A percentile compares a stretch with the other conserved stretches of the same genome.
phyloP scores from a whole-genome alignment of 2,113 vertebrate genomes.

The Ascaphus truei region DNA sequence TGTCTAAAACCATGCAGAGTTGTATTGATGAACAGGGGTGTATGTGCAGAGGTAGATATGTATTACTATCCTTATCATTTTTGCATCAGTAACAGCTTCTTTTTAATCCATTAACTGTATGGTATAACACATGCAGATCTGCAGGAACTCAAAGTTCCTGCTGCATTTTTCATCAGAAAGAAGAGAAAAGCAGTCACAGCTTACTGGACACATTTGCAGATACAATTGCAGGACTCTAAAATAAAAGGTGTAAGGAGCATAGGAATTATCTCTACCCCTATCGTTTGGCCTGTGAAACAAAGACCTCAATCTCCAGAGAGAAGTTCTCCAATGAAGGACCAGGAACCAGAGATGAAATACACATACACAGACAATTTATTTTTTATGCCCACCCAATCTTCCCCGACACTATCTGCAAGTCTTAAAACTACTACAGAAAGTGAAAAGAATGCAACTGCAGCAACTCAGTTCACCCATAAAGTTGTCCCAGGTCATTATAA shows the following conservation, averaged over 20 bases:
- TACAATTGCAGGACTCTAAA: conserved; percentile 50
- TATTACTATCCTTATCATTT: neutral
- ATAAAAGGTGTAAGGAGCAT: conserved; percentile 59
- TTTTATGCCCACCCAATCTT: conserved; percentile 31
- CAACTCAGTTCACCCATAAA: conserved; percentile 37
- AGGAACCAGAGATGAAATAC: conserved; percentile 39
- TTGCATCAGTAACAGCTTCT: conserved; percentile 32
- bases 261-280: conserved; percentile 76
- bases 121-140: conserved; percentile 49
- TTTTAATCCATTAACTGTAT: conserved; percentile 43
- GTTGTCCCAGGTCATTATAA: conserved; percentile 39
- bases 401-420: conserved; percentile 46
- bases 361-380: conserved; percentile 33
- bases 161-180: conserved; percentile 50
- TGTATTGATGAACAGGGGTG: too few relatives aligned
- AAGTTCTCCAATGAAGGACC: conserved; percentile 48
- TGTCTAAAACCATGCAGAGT: too few relatives aligned
- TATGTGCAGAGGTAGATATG: too few relatives aligned
- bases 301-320: conserved; percentile 47
- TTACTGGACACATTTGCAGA: conserved; percentile 27
- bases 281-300: conserved; percentile 72
- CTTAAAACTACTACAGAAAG: conserved; percentile 43
- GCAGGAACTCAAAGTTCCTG: conserved; percentile 56
- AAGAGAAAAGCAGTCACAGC: conserved; percentile 53
- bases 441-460: conserved; percentile 35